Conservation (phyloP, 1,140 invertebrate genomes). For the Phenacoccus solenopsis region DNA sequence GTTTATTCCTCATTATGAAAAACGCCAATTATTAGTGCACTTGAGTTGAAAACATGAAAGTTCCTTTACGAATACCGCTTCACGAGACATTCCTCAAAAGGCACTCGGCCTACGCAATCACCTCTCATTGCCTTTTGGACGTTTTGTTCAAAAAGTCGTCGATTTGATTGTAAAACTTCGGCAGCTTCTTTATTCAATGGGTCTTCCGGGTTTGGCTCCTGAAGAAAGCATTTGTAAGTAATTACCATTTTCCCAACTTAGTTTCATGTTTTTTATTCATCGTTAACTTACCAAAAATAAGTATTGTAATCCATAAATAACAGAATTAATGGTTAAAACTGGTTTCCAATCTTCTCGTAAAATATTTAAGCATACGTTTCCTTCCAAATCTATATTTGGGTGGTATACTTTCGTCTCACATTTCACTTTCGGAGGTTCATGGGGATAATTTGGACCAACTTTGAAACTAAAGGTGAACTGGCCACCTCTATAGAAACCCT, state of each 20-base stretch:
- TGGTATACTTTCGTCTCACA: conserved; percentile 90
- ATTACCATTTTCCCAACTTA: background rate
- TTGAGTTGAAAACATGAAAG: background rate
- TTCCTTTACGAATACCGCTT: conserved; percentile 32
- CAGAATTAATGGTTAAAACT: conserved; percentile 92
- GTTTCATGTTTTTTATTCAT: background rate
- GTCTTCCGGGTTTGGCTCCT: conserved; percentile 98
- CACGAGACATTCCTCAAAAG: conserved; percentile 93
- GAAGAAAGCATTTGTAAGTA: no score
- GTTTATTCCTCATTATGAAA: background rate
- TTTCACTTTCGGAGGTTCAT: conserved; percentile 91
- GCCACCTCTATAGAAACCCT: conserved; percentile 89
- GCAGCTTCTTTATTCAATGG: conserved; percentile 98
- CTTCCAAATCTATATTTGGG: conserved; percentile 89
- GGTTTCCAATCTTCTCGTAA: conserved; percentile 98
- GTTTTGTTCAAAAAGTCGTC: conserved; percentile 89
- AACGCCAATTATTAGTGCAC: conserved; percentile 6
- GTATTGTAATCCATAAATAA: conserved; percentile 96
- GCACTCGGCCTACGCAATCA: conserved; percentile 80
- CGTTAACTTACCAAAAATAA: conserved; percentile 66
- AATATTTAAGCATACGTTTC: conserved; percentile 90
- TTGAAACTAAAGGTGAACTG: conserved; percentile 95
- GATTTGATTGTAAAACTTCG: conserved; percentile 87
- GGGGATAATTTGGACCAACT: conserved; percentile 92
- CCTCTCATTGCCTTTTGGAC: conserved; percentile 92